These are phyloP conservation scores for Chelonia mydas DNA, from an alignment of 2,797 vertebrate genomes.

Conservation along the genomic window DNA sequence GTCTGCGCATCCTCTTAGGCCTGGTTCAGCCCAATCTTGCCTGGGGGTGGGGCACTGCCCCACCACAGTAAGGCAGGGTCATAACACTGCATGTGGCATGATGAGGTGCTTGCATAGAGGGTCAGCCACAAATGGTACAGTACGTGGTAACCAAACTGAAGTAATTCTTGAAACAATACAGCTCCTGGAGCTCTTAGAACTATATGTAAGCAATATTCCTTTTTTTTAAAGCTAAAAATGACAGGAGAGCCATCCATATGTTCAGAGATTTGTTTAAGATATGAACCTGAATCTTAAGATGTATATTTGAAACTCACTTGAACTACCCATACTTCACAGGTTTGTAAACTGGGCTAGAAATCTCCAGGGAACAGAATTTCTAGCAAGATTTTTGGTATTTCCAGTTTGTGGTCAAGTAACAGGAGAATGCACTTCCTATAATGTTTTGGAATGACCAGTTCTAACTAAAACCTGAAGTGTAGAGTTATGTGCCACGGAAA, in stretches of 20 bases:
- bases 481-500: rapidly evolving
- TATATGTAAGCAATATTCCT: neutral
- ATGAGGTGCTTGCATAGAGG: too few species aligned
- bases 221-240: neutral
- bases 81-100: neutral
- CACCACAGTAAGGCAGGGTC: neutral
- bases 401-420: neutral
- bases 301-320: neutral
- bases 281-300: neutral
- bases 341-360: rapidly evolving
- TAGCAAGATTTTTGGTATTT: neutral
- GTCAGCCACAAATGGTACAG: neutral
- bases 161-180: neutral
- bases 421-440: neutral
- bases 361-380: neutral
- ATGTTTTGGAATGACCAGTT: neutral
- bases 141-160: neutral
- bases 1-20: too few species aligned
- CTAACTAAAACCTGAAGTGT: neutral
- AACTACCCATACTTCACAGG: neutral
- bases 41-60: too few species aligned
- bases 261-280: neutral
- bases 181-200: neutral
- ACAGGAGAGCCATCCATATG: neutral
- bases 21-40: too few species aligned